Base-by-base conservation (phyloP, 2,888 invertebrate species). In the Chironomus riparius region DNA sequence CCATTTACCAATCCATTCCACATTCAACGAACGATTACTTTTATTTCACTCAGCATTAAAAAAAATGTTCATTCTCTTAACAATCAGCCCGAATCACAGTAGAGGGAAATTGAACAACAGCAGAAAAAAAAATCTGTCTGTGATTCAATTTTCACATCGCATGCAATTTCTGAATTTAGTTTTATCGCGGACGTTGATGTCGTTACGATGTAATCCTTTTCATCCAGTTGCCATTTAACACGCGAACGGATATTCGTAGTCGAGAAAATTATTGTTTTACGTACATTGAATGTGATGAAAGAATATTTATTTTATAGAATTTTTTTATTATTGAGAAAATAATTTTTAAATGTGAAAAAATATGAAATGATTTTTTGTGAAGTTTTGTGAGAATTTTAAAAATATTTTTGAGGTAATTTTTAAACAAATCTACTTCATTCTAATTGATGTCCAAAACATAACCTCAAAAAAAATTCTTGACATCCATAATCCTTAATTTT, bases 131-230 rank as follows among this genome's bases (percentile, higher is more conserved):
- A 56, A 56, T 56, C 56, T 56, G 56, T 56, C 56, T 56, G 56
- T 56, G 56, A 56, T 56, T 38, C 38, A 56, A 56, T 56, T 65
- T 65, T 65, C 65, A 65, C 65, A 24, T 65, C 65, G 65, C 65
- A 65, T 65, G 65, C 65, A 65, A 65, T 65, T 65, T 65, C 24
- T 65, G 74, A 74, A 47, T 74, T 74, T 47, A 68, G 74, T 74
- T 74, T 65, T 47, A 68, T 74, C 74, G 68, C 74, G 74, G 62
- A 62, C 21, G 65, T 65, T 65, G 65, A 65, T 65, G 65, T 21
- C 65, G 65, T 65, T 65, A 24, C 65, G 65, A 65, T 65, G 65
- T 65, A 65, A 65, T 65, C 65, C 65, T 65, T 65, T 65, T 65
- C 21, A 13, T 24, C 21, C 65, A 65, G 65, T 65, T 24, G 65